These are phyloP conservation scores for Sebastes cheni DNA, from an alignment of 2,797 vertebrate species.

Conservation along the genomic window DNA sequence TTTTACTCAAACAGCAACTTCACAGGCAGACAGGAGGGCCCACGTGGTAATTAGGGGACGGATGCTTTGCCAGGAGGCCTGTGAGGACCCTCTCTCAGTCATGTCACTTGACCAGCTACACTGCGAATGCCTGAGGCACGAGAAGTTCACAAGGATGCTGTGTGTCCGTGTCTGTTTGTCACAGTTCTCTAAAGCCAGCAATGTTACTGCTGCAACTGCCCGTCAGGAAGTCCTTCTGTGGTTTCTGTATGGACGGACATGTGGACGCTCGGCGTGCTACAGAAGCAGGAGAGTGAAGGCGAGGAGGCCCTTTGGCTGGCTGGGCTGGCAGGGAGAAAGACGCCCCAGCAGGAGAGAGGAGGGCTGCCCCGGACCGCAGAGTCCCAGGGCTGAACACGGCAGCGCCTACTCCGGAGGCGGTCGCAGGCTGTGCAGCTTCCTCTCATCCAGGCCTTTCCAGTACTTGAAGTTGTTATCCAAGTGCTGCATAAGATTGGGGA, in stretches of 20 bases:
- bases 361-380: constrained; percentile 31
- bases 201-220: constrained; percentile 41
- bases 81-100: constrained; percentile 62
- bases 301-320: constrained; percentile 73
- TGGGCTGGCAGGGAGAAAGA: constrained; percentile 75
- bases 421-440: constrained; percentile 89
- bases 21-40: constrained; percentile 60
- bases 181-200: constrained; percentile 55
- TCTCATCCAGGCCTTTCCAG: constrained; percentile 95
- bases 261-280: constrained; percentile 71
- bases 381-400: constrained; percentile 46
- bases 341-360: constrained; percentile 64
- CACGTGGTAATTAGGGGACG: constrained; percentile 42
- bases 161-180: constrained; percentile 54
- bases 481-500: constrained; percentile 96
- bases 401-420: constrained; percentile 88
- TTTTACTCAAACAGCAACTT: constrained; percentile 67
- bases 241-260: constrained; percentile 62
- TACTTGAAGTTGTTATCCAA: constrained; percentile 98
- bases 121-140: constrained; percentile 65
- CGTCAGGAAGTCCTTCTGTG: constrained; percentile 61
- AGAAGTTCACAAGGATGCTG: constrained; percentile 66
- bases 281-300: constrained; percentile 73
- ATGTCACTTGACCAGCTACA: constrained; percentile 65
- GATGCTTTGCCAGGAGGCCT: constrained; percentile 57